Conservation (phyloP, 2,888 invertebrate genomes). For the Zootermopsis nevadensis region DNA sequence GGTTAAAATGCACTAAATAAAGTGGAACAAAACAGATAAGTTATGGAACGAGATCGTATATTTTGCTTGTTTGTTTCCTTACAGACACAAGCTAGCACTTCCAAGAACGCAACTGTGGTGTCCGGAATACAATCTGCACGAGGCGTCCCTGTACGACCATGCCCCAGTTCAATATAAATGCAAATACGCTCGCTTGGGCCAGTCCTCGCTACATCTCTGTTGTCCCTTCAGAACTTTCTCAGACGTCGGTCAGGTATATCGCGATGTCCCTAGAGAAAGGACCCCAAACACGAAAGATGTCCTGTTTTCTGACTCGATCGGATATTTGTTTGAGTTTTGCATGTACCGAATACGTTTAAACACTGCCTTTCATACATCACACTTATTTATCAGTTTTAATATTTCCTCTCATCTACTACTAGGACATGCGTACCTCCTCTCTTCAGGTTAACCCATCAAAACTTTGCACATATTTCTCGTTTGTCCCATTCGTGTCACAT, state of each 20-base stretch:
- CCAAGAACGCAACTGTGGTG: not conserved
- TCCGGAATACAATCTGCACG: not conserved
- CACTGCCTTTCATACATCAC: too few species aligned
- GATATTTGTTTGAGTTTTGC: too few species aligned
- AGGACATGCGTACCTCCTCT: too few species aligned
- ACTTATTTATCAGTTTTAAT: too few species aligned
- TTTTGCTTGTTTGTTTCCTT: not conserved
- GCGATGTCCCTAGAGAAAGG: not conserved
- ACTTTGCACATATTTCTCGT: too few species aligned
- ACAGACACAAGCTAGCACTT: not conserved
- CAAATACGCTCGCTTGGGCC: constrained; percentile 18
- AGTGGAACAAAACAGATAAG: not conserved
- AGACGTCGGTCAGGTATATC: not conserved
- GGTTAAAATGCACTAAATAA: not conserved
- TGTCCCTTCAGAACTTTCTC: not conserved
- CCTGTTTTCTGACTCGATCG: too few species aligned
- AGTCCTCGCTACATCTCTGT: not conserved
- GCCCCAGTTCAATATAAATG: constrained; percentile 36
- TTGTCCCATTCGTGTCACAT: too few species aligned
- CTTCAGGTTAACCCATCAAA: too few species aligned
- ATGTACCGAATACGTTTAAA: too few species aligned
- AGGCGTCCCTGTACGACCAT: constrained; percentile 6
- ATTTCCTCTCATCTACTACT: too few species aligned
- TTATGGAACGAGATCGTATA: constrained; percentile 1
- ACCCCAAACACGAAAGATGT: too few species aligned